Evolutionary conservation across 2,888 invertebrate genomes (phyloP).

Genomic region (Eupithecia vulgata): DNA sequence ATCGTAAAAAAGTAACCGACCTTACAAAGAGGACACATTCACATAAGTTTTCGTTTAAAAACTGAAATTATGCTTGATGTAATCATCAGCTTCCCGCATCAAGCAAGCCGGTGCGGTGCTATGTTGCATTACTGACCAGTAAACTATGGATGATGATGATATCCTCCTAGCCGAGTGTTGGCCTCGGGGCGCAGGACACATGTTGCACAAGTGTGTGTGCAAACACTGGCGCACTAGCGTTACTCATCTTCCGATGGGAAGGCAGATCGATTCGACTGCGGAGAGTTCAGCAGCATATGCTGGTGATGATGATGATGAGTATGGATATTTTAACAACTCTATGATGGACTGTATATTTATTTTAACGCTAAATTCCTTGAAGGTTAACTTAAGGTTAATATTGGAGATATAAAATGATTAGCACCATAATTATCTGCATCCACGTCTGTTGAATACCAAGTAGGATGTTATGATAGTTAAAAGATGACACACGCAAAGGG

Average conservation of each 20-base stretch:
- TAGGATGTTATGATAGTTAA: neutral
- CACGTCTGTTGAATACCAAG: neutral
- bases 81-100: too few relatives aligned
- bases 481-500: conserved; percentile 7
- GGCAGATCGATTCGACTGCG: neutral
- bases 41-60: too few relatives aligned
- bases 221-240: neutral
- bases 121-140: too few relatives aligned
- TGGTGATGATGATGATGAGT: neutral
- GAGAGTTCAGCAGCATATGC: neutral
- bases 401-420: conserved; percentile 1
- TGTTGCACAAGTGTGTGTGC: neutral
- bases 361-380: neutral
- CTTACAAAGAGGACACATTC: too few relatives aligned
- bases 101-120: too few relatives aligned
- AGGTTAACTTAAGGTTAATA: conserved; percentile 1
- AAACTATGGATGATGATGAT: too few relatives aligned
- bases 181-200: too few relatives aligned
- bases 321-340: neutral
- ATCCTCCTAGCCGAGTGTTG: too few relatives aligned
- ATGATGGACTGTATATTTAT: neutral
- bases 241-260: neutral
- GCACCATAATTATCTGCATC: neutral
- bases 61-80: too few relatives aligned
- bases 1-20: too few relatives aligned